Base-by-base conservation (phyloP, 2,113 vertebrate genomes). In the Oreotrochilus melanogaster region DNA sequence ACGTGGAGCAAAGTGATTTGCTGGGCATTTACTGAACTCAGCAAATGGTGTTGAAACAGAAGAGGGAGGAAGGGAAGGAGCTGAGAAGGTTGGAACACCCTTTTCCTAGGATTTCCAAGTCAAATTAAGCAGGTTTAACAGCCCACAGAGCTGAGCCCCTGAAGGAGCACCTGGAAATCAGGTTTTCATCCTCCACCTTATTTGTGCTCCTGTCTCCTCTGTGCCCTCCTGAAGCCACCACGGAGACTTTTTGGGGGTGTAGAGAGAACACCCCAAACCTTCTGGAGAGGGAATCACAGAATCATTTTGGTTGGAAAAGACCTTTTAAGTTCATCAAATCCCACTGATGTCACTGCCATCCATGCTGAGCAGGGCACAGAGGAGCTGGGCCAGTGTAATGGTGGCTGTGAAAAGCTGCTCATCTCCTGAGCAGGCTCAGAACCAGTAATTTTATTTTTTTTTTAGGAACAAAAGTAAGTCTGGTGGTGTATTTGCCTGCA, bases 201-300 rank as follows among this genome's bases (percentile, higher is more conserved):
- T 37, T 37, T 37, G 62, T 57, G 30, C 8, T 90, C 15, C 22
- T 54, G 54, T 69, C 35, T 73, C 54, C 25, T 73, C 47, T 4
- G 1, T 50, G 31, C 30, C 28, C 31, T 65, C 21, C 61, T 50
- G 45, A 43, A 10, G 22, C 74, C 43, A 48, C 65, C 13, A 1
- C 0, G 0, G 24, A 37, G 17, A 9, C 13, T n/a, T 17, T 65
- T 16, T 3, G 5, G 18, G 10, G 21, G 4, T 73, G 11, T 30
- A 48, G 58, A 50, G 16, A 22, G 31, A 58, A 2, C 19, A 67
- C 15, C n/a, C 27, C n/a, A 79, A 39, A n/a, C 27, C 14, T 72
- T 51, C 0, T 0, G 0, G 28, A 39, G 27, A 5, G 53, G 16
- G 48, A 48, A 48, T 48, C 22, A 23, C 10, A 18, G 48, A 48